phyloP scores from a whole-genome alignment of 1,140 invertebrate genomes.

The Amphibalanus amphitrite region DNA sequence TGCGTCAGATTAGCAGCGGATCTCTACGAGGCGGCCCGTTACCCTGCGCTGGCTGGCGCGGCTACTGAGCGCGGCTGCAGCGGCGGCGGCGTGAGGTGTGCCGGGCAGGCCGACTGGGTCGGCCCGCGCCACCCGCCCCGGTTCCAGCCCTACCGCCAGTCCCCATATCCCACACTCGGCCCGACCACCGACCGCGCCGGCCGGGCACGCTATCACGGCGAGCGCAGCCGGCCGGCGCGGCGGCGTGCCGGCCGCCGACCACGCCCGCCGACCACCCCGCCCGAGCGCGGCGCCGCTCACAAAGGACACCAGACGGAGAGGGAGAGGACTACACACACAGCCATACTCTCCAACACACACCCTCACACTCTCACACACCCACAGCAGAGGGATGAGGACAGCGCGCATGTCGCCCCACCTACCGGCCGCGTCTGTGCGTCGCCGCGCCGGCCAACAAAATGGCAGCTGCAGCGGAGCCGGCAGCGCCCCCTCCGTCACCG shows the following conservation, averaged over 20 bases:
- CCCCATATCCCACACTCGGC: constrained; percentile 29
- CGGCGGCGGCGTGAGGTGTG: constrained; percentile 30
- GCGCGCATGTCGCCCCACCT: neutral
- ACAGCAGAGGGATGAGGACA: neutral
- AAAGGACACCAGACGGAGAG: neutral
- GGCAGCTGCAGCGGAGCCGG: neutral
- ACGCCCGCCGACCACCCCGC: too few relatives aligned
- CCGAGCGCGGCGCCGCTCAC: too few relatives aligned
- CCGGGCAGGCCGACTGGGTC: constrained; percentile 28
- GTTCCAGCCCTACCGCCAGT: constrained; percentile 33
- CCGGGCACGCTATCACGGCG: constrained; percentile 24
- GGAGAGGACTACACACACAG: neutral
- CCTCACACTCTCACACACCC: neutral
- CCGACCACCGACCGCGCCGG: constrained; percentile 26
- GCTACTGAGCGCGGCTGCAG: constrained; percentile 23
- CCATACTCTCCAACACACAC: neutral
- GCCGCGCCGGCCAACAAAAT: neutral
- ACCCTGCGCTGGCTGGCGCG: constrained; percentile 31
- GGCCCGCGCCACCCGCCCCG: constrained; percentile 35
- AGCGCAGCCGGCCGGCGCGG: constrained; percentile 24
- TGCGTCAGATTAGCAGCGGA: neutral
- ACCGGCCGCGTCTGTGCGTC: neutral
- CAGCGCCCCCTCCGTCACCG: neutral
- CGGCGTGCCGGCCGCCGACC: constrained; percentile 20
- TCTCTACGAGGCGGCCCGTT: constrained; percentile 29